Evolutionary conservation across 2,113 vertebrate species (phyloP).

Genomic region (Microtus oregoni): DNA sequence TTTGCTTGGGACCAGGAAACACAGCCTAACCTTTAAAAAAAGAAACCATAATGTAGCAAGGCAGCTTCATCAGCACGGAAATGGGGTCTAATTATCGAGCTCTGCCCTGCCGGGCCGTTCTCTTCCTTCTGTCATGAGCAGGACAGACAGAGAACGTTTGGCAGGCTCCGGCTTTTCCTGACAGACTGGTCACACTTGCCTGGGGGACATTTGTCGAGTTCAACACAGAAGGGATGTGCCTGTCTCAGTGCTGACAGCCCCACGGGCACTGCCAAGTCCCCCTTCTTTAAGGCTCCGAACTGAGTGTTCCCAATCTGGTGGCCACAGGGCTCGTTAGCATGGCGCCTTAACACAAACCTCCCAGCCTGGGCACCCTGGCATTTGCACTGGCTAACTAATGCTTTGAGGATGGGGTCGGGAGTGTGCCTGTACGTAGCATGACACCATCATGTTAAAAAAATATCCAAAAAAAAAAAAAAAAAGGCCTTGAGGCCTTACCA

Average conservation of each 20-base stretch:
- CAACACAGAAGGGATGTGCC: background rate
- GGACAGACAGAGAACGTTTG: background rate
- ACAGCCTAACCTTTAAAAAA: background rate
- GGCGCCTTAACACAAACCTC: background rate
- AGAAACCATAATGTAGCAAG: background rate
- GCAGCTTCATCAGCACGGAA: background rate
- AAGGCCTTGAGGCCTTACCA: background rate
- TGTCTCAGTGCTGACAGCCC: background rate
- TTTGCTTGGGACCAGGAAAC: background rate
- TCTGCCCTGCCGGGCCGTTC: background rate
- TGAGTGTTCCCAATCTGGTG: background rate
- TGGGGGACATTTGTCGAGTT: background rate
- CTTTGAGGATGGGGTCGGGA: background rate
- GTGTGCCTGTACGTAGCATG: background rate
- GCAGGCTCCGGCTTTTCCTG: background rate
- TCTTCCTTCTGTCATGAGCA: background rate
- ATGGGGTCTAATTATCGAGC: background rate
- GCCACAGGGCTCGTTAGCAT: background rate
- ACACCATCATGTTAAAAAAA: background rate
- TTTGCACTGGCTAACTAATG: background rate
- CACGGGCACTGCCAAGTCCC: background rate
- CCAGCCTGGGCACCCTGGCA: background rate
- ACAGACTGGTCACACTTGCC: background rate
- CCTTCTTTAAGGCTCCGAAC: background rate
- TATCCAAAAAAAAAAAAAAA: background rate